Evolutionary conservation across 1,140 invertebrate species (phyloP).

Genomic region (Spodoptera frugiperda): DNA sequence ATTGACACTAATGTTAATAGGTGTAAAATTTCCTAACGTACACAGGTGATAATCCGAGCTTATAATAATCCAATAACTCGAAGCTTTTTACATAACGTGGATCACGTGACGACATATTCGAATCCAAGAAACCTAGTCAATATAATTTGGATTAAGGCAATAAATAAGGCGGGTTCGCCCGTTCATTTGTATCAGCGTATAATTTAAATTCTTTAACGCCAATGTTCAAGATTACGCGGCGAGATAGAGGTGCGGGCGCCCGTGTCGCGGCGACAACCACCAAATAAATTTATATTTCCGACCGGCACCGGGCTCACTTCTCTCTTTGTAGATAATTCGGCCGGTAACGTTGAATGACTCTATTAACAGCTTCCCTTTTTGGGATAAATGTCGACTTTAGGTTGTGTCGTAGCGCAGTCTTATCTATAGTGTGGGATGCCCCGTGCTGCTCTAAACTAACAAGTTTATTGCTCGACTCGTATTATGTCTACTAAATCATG

Average conservation of each 20-base stretch:
- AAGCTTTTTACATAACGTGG: constrained; percentile 70
- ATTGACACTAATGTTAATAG: constrained; percentile 33
- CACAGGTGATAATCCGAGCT: constrained; percentile 50
- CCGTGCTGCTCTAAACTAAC: constrained; percentile 28
- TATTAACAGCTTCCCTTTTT: constrained; percentile 86
- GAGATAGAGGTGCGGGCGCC: constrained; percentile 82
- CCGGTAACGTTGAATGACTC: constrained; percentile 85
- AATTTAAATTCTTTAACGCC: constrained; percentile 87
- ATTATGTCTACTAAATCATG: constrained; percentile 17
- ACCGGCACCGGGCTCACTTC: constrained; percentile 78
- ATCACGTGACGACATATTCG: constrained; percentile 77
- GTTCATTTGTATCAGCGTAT: constrained; percentile 86
- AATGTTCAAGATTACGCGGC: constrained; percentile 85
- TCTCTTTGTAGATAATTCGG: constrained; percentile 86
- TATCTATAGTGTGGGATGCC: constrained; percentile 68
- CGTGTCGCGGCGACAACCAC: constrained; percentile 82
- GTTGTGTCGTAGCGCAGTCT: constrained; percentile 62
- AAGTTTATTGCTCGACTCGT: constrained; percentile 34
- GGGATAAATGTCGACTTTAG: constrained; percentile 83
- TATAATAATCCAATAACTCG: constrained; percentile 62
- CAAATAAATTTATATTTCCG: constrained; percentile 86
- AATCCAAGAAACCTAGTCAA: constrained; percentile 81
- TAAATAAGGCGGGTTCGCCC: constrained; percentile 82
- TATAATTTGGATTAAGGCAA: constrained; percentile 85
- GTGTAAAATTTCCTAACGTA: constrained; percentile 37